Base-by-base conservation (phyloP, 1,140 invertebrate genomes). In the Drosophila navojoa region DNA sequence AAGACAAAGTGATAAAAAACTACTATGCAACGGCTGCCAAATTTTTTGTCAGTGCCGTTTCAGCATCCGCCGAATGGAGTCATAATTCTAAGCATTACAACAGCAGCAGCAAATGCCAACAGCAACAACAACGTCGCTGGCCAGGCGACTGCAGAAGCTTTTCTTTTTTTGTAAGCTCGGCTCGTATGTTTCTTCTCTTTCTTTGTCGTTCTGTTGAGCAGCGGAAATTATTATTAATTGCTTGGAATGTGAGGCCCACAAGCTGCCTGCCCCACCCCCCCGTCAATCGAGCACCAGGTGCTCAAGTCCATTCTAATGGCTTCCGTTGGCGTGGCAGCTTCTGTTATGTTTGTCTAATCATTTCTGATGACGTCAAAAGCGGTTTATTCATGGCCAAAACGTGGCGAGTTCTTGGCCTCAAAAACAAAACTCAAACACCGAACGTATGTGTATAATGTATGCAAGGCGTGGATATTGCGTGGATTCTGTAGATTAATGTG, bases 161-260 rank as follows among this genome's bases (percentile, higher is more conserved):
- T 40, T 74, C 59, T 38, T 13, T 38, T 35, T 38, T 38, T 38
- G 10, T 13, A 38, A 70, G 63, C 67, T 73, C 77, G 50, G 42
- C 58, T 60, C 54, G 60, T 67, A 45, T 45, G n/a, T n/a, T n/a
- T 44, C 15, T 44, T 7, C 7, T 44, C 4, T 4, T 29, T 79
- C 70, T 64, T 69, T 67, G 71, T 27, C 42, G 6, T 50, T 58
- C n/a, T 54, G 61, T 67, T 50, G 75, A 80, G 55, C 82, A 87
- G 71, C 81, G 81, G 81, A 85, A 87, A 87, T 87, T 85, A 85
- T 85, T 87, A 85, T 85, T 85, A 87, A 85, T 85, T 86, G 78
- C 82, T 87, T 70, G 81, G 81, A 81, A 85, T 85, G 75, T 63
- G 78, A 69, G 66, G 71, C 59, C 50, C 25, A 47, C n/a, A 16